Evolutionary conservation across 2,888 invertebrate genomes (phyloP), one percentile per base, ranked within the genome.

Genomic region (Rhogogaster chlorosoma): DNA sequence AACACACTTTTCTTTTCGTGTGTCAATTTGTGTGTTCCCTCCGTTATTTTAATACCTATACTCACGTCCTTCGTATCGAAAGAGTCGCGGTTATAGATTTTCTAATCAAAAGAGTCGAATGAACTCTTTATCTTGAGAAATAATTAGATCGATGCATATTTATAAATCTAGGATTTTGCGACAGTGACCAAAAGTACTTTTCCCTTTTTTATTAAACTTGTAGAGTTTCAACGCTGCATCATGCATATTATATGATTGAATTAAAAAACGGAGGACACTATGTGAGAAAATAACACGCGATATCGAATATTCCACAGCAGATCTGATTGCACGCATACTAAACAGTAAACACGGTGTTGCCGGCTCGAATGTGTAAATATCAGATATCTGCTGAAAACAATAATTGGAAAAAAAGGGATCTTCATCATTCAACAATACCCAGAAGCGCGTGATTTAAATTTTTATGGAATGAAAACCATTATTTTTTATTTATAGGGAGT

Each of bases 281-380:
- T 57, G 57, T 22, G 1, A 45, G 2, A 45, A 12, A 45, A 45
- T 45, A 45, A 4, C 15, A 22, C 9, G 57, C 64, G 29, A 29
- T 26, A 26, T 45, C 45, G 45, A 15, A 45, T 45, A 45, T 45
- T 45, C 64, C 42, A 73, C 22, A 18, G 22, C n/a, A 18, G 38
- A 22, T 26, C 71, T n/a, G 71, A 73, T 42, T 73, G 38, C 22
- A 42, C 42, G 71, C n/a, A 42, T 42, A 42, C 22, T 22, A 18
- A 67, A 18, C 71, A 42, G 22, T 22, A 4, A 42, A 22, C 42
- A 10, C 42, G 26, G 71, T 42, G 42, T 71, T 38, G 38, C n/a
- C 15, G 15, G 71, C 22, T n/a, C 38, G 71, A 71, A 42, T 18
- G 38, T 71, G 71, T 71, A 71, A 71, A 71, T 71, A 71, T 71